These are phyloP conservation scores for Periophthalmodon schlosseri DNA, from an alignment of 2,113 vertebrate genomes.

Conservation along the genomic window DNA sequence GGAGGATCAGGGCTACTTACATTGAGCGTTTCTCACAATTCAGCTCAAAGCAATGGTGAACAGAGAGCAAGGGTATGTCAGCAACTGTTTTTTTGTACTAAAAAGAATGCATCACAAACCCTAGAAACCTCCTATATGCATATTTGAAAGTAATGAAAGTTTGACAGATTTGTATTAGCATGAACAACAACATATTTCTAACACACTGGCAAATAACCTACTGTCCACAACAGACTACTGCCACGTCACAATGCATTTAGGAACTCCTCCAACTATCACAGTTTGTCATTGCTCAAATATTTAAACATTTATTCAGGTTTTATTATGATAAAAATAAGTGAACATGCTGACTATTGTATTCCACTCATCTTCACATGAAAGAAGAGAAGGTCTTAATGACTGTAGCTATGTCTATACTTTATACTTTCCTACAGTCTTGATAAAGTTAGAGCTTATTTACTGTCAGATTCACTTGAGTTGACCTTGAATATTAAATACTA, in stretches of 20 bases:
- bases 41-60: not conserved
- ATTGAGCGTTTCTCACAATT: slow-evolving; percentile 7
- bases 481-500: not conserved
- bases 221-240: not conserved
- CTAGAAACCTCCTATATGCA: not conserved
- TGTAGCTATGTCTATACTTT: no score
- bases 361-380: no score
- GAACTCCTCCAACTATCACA: not conserved
- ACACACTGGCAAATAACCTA: not conserved
- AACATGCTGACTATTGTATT: not conserved
- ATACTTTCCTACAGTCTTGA: not conserved
- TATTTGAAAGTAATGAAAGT: not conserved
- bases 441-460: not conserved
- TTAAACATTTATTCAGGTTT: not conserved
- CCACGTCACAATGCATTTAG: no score
- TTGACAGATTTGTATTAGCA: not conserved
- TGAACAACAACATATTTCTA: not conserved
- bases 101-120: not conserved
- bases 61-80: slow-evolving; percentile 9
- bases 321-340: not conserved
- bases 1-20: slow-evolving; percentile 8
- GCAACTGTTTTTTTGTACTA: not conserved
- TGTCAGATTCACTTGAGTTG: not conserved
- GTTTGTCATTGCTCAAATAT: not conserved
- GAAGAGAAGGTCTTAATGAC: no score